Evolutionary conservation across 2,888 invertebrate species (phyloP), one percentile per base, ranked within the genome.

Genomic region (Cylloceria caligata): DNA sequence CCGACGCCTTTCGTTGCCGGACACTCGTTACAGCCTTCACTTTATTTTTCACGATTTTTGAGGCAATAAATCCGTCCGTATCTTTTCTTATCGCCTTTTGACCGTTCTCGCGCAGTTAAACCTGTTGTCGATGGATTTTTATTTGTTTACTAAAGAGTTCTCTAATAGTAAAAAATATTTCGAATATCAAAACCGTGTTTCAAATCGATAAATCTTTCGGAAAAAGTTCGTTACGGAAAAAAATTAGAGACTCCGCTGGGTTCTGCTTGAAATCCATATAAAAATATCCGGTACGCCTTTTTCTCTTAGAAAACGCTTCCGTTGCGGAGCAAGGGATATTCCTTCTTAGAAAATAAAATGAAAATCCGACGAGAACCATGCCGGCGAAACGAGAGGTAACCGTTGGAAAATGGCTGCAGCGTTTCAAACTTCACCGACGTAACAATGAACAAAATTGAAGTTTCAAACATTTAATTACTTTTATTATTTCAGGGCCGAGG

Each of bases 401-500:
- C 30, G 30, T 5, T 30, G 30, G 30, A 5, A 42, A 42, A 13
- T 42, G 4, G 11, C 7, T 42, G 42, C 47, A 47, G 1, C 19
- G 6, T 47, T 47, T 47, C 47, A 21, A 47, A 4, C 47, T 47
- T 47, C 47, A 21, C 19, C 5, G 19, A 6, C 6, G 3, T 19
- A 21, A 47, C 21, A 7, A n/a, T 13, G 0, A n/a, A 24, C 13
- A 2, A 55, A 55, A 27, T 13, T n/a, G 24, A 47, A 24, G 24
- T 30, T 30, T 27, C 13, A 24, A 27, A 27, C n/a, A 5, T 27
- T 7, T 9, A 47, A 74, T 1, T 11, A 34, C 19, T 24, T 77
- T 79, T 68, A 47, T 16, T 62, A 69, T 85, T 71, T 27, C 82
- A 86, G 85, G 82, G 24, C 68, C 71, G 62, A 60, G 69, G 49